Evolutionary conservation across 2,797 vertebrate species (phyloP).

Genomic region (Spinus olivaceus): DNA sequence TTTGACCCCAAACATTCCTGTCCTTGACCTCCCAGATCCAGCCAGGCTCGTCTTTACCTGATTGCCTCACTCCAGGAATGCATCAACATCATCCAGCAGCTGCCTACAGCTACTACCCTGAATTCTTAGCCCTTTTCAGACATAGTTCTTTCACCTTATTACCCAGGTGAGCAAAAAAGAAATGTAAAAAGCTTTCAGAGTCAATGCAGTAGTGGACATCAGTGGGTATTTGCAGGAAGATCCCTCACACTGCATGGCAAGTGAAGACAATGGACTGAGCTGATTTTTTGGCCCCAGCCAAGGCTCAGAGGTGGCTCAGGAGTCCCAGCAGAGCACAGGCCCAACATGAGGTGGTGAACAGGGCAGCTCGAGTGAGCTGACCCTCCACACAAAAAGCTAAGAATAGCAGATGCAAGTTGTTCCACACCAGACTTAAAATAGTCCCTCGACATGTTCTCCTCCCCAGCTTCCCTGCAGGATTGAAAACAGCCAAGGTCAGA

Average conservation of each 20-base stretch:
- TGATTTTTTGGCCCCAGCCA: not conserved
- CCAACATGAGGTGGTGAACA: not conserved
- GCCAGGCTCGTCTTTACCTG: not conserved
- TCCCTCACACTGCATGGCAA: accelerated
- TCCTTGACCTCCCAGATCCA: not conserved
- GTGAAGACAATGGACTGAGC: no score
- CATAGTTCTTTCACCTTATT: not conserved
- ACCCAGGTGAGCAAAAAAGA: not conserved
- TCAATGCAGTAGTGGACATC: accelerated
- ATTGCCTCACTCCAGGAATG: not conserved
- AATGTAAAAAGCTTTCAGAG: not conserved
- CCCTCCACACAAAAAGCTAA: slow-evolving; percentile 31
- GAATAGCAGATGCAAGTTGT: slow-evolving; percentile 3
- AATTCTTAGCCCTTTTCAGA: not conserved
- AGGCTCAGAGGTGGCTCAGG: not conserved
- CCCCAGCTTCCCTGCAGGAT: accelerated
- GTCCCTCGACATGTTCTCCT: not conserved
- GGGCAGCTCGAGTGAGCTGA: not conserved
- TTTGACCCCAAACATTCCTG: not conserved
- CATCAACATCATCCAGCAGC: accelerated
- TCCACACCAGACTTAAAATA: slow-evolving; percentile 26
- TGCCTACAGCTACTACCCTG: not conserved
- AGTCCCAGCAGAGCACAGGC: not conserved
- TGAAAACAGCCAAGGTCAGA: slow-evolving; percentile 6
- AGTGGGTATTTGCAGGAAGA: not conserved